Conservation (phyloP, 2,797 vertebrate genomes). For the Mus minutoides region DNA sequence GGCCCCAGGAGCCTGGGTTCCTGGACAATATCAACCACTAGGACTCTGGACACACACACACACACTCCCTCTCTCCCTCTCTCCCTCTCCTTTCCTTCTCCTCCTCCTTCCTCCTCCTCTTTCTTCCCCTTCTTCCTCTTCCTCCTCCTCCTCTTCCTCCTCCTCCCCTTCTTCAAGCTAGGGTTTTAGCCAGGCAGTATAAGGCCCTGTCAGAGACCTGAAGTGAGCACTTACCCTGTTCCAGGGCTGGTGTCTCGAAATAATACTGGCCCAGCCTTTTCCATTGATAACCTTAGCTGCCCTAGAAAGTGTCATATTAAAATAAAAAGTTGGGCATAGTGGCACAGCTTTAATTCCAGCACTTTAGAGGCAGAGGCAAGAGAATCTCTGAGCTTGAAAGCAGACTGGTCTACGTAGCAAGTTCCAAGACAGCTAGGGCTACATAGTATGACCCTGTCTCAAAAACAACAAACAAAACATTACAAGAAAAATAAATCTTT, state of each 20-base stretch:
- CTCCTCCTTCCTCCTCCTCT: fast-evolving
- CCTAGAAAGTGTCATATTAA: not conserved
- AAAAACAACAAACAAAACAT: not conserved
- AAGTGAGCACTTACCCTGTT: not conserved
- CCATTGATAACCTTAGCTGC: not conserved
- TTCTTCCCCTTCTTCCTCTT: fast-evolving
- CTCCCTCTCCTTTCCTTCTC: fast-evolving
- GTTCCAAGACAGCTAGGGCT: not conserved
- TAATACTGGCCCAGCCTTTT: not conserved
- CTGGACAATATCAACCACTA: fast-evolving
- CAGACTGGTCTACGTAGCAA: not conserved
- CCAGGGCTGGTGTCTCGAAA: not conserved
- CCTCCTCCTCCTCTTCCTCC: not conserved
- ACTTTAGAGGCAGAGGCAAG: not conserved
- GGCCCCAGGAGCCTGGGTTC: not conserved
- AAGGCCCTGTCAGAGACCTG: not conserved
- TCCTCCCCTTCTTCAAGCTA: no score
- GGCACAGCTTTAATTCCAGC: not conserved
- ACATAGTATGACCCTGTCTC: no score
- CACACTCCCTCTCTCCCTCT: fast-evolving
- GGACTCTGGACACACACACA: not conserved
- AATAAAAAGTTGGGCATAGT: not conserved
- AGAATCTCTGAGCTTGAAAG: not conserved
- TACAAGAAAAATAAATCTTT: not conserved
- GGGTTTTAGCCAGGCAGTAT: not conserved